Base-by-base conservation (phyloP, 1,140 invertebrate species). In the Bombyx mandarina region DNA sequence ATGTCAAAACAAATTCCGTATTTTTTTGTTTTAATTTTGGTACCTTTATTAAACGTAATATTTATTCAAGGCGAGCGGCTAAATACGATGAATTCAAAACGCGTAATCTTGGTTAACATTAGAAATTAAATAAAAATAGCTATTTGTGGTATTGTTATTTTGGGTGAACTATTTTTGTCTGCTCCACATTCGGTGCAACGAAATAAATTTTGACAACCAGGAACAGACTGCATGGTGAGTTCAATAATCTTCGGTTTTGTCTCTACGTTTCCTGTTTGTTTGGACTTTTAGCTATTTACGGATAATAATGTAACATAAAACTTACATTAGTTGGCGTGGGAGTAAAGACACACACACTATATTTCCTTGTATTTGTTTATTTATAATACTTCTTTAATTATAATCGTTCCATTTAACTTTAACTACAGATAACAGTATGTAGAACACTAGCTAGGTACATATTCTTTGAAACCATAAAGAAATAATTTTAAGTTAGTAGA, bases 151-250 rank as follows among this genome's bases (percentile, higher is more conserved):
- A 62, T 71, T 71, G 74, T 75, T 82, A 82, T 82, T 86, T 86
- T 81, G 71, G 79, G 76, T 81, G 75, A 72, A 83, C 83, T 86
- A 86, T 86, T 86, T 84, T 86, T 76, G 80, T 82, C 82, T 77
- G 82, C 79, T 84, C 75, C 79, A 82, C 73, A 79, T 81, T 77
- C 69, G 67, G 81, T 79, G 72, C 73, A 80, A 75, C 74, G 74
- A 62, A 76, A 76, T 77, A 76, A 75, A 83, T 76, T 82, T 77
- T 79, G 75, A 81, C 78, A 73, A 70, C 73, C 74, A 77, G 74
- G 61, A 79, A 78, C 77, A 82, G 68, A 73, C 71, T 78, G 74
- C 62, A 75, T 68, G 75, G 77, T 83, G 63, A 81, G 77, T 77
- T 61, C 58, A 54, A 54, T 67, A 62, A 58, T 60, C 52, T 44